Percentiles rank a stretch among this genome's conserved stretches.
Evolutionary conservation across 1,140 invertebrate genomes (phyloP).

Genomic region (Eriocheir sinensis): DNA sequence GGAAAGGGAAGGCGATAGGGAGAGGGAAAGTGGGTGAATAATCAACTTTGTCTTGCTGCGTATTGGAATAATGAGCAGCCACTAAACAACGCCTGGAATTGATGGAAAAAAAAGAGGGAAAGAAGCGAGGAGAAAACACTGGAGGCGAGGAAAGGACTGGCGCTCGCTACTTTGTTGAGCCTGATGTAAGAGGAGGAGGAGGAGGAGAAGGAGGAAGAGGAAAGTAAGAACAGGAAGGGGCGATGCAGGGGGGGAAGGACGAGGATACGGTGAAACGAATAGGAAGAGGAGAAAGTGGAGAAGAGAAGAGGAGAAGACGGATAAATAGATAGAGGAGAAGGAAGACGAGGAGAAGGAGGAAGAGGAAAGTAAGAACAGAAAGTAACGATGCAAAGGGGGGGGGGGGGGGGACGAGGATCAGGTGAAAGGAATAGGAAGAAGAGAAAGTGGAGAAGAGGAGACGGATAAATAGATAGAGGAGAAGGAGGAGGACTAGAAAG

Average conservation of each 20-base stretch:
- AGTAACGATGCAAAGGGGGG: background rate
- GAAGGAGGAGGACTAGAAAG: background rate
- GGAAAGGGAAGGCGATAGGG: background rate
- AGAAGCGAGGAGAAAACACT: background rate
- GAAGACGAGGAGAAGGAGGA: background rate
- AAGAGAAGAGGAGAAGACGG: background rate
- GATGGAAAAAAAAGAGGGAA: background rate
- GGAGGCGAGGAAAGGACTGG: background rate
- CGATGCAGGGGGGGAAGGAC: background rate
- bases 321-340: background rate
- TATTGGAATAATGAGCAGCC: background rate
- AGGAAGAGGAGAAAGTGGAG: background rate
- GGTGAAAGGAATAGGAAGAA: background rate
- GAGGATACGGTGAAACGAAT: background rate
- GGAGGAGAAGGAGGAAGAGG: background rate
- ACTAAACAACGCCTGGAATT: background rate
- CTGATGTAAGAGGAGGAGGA: no score
- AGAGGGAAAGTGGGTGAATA: slow-evolving; percentile 11
- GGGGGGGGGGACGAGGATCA: background rate
- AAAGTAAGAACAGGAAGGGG: background rate
- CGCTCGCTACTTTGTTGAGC: no score
- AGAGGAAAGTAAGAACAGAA: background rate
- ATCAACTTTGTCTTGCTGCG: background rate
- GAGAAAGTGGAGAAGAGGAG: background rate
- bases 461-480: background rate